phyloP scores from a whole-genome alignment of 2,113 vertebrate species.

The Limanda limanda region DNA sequence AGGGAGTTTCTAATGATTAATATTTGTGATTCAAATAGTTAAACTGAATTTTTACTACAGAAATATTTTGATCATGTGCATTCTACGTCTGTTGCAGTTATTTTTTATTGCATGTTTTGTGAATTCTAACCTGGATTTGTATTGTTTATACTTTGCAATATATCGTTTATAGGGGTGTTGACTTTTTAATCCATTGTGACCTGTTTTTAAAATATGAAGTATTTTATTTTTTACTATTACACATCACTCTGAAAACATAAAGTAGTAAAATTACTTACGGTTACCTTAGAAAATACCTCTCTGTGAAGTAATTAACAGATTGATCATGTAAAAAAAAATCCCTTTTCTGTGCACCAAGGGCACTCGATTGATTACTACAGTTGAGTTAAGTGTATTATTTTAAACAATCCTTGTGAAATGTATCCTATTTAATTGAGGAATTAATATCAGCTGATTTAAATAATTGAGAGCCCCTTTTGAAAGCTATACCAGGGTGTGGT shows the following conservation, averaged over 20 bases:
- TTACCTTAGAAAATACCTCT: no score
- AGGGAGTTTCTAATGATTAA: neutral
- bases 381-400: constrained; percentile 46
- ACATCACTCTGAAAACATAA: neutral
- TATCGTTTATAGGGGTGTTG: neutral
- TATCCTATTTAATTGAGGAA: constrained; percentile 67
- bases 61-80: neutral
- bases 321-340: no score
- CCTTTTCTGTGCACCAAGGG: no score
- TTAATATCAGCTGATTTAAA: constrained; percentile 74
- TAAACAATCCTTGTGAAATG: constrained; percentile 70
- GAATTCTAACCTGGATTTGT: neutral
- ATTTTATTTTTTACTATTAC: neutral
- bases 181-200: neutral
- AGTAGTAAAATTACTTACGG: neutral
- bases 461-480: constrained; percentile 72
- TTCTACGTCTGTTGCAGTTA: neutral
- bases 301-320: no score
- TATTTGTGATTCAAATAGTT: constrained; percentile 1
- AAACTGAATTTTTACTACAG: neutral
- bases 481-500: constrained; percentile 50
- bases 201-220: no score
- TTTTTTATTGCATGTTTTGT: neutral
- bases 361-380: constrained; percentile 2
- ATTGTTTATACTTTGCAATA: neutral